Evolutionary conservation across 2,888 invertebrate genomes (phyloP).

Genomic region (Luperina nickerlii): DNA sequence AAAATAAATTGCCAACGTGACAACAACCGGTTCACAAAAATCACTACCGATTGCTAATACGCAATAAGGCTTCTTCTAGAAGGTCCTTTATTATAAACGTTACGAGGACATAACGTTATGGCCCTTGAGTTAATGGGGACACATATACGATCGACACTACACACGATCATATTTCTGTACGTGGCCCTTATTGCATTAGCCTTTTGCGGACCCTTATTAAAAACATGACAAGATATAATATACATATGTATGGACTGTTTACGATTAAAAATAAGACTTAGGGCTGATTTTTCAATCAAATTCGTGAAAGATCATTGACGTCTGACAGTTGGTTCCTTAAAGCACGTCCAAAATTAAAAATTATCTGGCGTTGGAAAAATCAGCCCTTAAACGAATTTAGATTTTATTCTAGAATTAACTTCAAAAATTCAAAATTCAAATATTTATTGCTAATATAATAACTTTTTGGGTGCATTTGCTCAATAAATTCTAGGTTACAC

Average conservation of each 20-base stretch:
- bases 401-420: not conserved
- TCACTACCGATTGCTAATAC: conserved; percentile 13
- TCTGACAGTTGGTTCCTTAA: too few species aligned
- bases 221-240: conserved; percentile 1
- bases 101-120: conserved; percentile 52
- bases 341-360: too few species aligned
- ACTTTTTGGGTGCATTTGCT: too few species aligned
- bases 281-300: too few species aligned
- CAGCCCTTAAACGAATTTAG: too few species aligned
- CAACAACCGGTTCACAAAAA: conserved; percentile 12
- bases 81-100: conserved; percentile 48
- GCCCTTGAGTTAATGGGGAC: conserved; percentile 55
- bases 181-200: conserved; percentile 34
- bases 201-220: conserved; percentile 18
- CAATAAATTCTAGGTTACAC: too few species aligned
- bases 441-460: too few species aligned
- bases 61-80: conserved; percentile 16
- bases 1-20: not conserved
- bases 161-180: conserved; percentile 25
- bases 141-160: conserved; percentile 31
- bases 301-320: too few species aligned
- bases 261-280: not conserved
- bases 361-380: too few species aligned
- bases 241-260: not conserved
- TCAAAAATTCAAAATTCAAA: too few species aligned